A percentile compares a stretch with the other conserved stretches of the same genome.
These are phyloP conservation scores for Leucoptera coffeella DNA, from an alignment of 2,888 invertebrate species.

Conservation along the genomic window DNA sequence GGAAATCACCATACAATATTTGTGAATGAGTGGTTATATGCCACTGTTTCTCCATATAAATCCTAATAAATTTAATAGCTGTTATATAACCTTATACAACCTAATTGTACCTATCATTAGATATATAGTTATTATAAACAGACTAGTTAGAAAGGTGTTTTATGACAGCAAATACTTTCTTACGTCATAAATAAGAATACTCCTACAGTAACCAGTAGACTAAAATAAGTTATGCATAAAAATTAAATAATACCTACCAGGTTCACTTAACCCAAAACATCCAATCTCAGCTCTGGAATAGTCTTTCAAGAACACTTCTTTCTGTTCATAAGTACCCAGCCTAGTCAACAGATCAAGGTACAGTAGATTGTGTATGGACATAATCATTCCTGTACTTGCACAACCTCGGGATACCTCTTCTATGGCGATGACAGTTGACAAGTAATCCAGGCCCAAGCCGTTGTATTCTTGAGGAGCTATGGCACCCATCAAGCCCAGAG, in stretches of 20 bases:
- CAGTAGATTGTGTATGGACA: constrained; percentile 73
- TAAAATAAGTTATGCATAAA: no score
- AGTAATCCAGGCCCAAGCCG: constrained; percentile 62
- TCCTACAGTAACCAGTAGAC: no score
- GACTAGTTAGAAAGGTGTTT: no score
- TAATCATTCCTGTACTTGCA: constrained; percentile 69
- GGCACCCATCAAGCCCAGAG: constrained; percentile 66
- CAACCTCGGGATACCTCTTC: constrained; percentile 75
- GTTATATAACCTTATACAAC: no score
- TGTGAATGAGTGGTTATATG: no score
- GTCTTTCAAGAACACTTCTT: constrained; percentile 56
- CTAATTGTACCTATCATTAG: no score
- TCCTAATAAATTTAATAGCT: no score
- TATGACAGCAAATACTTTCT: no score
- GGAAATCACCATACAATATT: no score
- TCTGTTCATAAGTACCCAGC: constrained; percentile 61
- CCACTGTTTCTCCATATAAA: no score
- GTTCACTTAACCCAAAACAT: constrained; percentile 76
- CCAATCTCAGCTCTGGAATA: constrained; percentile 62
- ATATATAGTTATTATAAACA: no score
- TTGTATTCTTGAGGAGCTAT: constrained; percentile 58
- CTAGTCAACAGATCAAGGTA: constrained; percentile 64
- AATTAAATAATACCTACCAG: constrained; percentile 58
- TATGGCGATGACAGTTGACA: constrained; percentile 66
- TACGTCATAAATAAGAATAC: no score